Base-by-base conservation (phyloP, 1,140 invertebrate species). In the Drosophila busckii region DNA sequence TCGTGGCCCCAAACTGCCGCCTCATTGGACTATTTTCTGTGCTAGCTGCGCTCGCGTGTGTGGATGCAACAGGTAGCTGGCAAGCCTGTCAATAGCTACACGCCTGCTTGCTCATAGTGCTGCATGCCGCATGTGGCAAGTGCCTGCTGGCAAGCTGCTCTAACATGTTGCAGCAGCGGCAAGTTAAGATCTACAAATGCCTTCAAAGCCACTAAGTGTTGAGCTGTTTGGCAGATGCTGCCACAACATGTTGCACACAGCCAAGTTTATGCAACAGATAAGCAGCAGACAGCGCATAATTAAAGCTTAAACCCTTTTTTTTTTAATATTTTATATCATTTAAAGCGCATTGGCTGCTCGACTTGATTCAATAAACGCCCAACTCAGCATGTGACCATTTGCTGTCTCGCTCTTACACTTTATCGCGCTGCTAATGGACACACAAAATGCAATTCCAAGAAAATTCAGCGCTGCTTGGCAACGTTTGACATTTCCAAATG, bases 371-470 rank as follows among this genome's bases (percentile, higher is more conserved):
- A 44, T 40, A 46, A 34, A 26, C 35, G 20, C 44, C 29, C 61
- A 73, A 75, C 52, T 48, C 66, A 75, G 75, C 59, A 58, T 45
- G 50, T 9, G 10, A 15, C 26, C 61, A 32, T 64, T 53, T 50
- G 42, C 45, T 56, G 56, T 42, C 40, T 59, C 49, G 41, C 46
- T 38, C n/a, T 38, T 2, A n/a, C 35, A 5, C 17, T 12, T n/a
- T 20, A n/a, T 40, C 54, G n/a, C n/a, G n/a, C n/a, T n/a, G 41
- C 70, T 60, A 76, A 69, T 75, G 70, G 58, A 71, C 49, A 71
- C n/a, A n/a, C 56, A 67, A 78, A 78, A 80, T 68, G 41, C 73
- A 64, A 80, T 78, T 78, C 75, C 75, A 78, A 78, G 73, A 78
- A 45, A 78, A 78, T 73, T 78, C 68, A 80, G 75, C 82, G 54